Conservation (phyloP, 2,888 invertebrate species). For the Drosophila stalkeri region DNA sequence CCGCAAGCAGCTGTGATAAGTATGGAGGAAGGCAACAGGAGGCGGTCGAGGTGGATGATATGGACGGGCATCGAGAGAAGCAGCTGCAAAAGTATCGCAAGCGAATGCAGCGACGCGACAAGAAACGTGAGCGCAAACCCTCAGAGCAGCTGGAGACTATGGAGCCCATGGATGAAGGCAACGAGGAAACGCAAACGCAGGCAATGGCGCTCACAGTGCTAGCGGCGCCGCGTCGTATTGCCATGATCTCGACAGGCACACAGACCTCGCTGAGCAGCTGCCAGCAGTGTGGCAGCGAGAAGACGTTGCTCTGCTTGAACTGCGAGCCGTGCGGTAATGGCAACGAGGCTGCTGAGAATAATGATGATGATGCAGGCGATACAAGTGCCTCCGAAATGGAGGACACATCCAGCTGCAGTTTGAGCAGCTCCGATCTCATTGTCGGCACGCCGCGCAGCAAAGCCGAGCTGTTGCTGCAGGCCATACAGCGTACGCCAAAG, state of each 20-base stretch:
- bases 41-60: conserved; percentile 40
- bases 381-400: conserved; percentile 70
- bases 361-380: conserved; percentile 20
- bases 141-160: conserved; percentile 41
- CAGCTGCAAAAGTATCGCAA: conserved; percentile 85
- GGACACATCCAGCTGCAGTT: conserved; percentile 70
- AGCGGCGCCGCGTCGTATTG: conserved; percentile 61
- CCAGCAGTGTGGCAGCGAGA: conserved; percentile 83
- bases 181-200: conserved; percentile 48
- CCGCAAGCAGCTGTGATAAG: conserved; percentile 68
- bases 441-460: conserved; percentile 85
- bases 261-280: conserved; percentile 82
- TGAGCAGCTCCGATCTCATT: conserved; percentile 78
- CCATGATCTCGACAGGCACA: conserved; percentile 85
- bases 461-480: conserved; percentile 87
- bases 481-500: conserved; percentile 86
- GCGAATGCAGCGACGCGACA: conserved; percentile 85
- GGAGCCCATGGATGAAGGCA: conserved; percentile 78
- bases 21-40: conserved; percentile 18
- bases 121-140: conserved; percentile 77
- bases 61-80: conserved; percentile 83
- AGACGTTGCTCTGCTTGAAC: conserved; percentile 83
- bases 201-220: conserved; percentile 24
- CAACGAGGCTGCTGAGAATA: background rate
- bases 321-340: conserved; percentile 54